A percentile compares a stretch with the other conserved stretches of the same genome.
Conservation (phyloP, 2,113 vertebrate species). For the Psittacula cyanocephala region DNA sequence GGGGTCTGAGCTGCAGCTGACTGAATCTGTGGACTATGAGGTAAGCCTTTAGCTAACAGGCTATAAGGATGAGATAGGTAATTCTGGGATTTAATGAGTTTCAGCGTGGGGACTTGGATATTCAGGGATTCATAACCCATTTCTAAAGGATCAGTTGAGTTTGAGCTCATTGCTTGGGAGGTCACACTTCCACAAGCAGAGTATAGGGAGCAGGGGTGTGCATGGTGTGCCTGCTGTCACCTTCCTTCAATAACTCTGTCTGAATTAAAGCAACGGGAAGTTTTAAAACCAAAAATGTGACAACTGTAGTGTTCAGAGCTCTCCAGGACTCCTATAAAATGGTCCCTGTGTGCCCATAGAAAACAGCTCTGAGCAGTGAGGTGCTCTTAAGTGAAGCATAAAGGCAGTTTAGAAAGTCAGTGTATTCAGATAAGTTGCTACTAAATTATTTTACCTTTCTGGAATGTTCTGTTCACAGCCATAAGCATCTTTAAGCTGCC, state of each 20-base stretch:
- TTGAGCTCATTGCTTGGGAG: not conserved
- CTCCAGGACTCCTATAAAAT: not conserved
- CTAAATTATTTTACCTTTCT: not conserved
- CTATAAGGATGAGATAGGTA: not conserved
- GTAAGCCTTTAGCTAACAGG: not conserved
- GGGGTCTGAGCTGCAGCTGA: not conserved
- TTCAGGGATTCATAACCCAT: not conserved
- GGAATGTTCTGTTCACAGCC: not conserved
- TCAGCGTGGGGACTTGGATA: not conserved
- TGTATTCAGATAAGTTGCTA: not conserved
- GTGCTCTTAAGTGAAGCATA: not conserved
- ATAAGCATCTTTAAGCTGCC: not conserved
- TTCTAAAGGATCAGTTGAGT: not conserved
- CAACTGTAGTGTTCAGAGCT: not conserved
- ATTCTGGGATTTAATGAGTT: not conserved
- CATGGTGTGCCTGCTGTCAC: no score
- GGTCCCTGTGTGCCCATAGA: not conserved
- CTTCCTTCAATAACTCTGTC: not conserved
- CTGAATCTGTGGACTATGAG: slow-evolving; percentile 39
- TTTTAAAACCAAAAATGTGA: not conserved
- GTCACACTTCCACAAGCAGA: not conserved
- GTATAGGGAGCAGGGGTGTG: not conserved
- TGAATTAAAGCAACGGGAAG: not conserved
- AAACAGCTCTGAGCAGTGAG: not conserved
- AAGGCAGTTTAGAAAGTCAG: not conserved